These are phyloP conservation scores for Baryphthengus martii DNA, from an alignment of 2,113 vertebrate genomes.

Conservation along the genomic window DNA sequence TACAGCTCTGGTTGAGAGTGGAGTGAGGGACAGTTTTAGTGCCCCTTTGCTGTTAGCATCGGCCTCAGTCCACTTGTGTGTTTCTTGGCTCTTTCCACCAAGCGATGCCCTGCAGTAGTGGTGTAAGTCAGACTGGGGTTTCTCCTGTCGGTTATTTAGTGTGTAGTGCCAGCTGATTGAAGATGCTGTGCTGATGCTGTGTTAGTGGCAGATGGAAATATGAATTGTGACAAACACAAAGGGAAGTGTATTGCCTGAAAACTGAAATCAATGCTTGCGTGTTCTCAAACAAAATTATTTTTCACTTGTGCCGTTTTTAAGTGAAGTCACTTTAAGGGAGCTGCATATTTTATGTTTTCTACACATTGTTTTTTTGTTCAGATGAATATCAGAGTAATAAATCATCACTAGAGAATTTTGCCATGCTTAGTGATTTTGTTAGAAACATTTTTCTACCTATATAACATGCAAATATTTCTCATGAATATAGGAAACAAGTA, in stretches of 20 bases:
- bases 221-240: neutral
- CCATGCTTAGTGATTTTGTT: neutral
- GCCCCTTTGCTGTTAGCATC: neutral
- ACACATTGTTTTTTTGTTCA: neutral
- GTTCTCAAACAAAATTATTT: constrained; percentile 12
- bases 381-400: neutral
- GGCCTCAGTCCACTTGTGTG: neutral
- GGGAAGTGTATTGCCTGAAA: neutral
- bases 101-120: neutral
- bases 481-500: neutral
- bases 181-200: neutral
- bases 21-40: neutral
- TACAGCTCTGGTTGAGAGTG: neutral
- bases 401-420: neutral
- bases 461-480: neutral
- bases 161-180: neutral
- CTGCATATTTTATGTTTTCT: neutral
- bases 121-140: neutral
- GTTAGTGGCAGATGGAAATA: neutral
- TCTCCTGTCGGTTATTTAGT: neutral
- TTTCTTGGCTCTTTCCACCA: neutral
- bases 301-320: neutral
- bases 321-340: neutral
- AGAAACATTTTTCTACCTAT: neutral
- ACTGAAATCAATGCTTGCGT: neutral